Conservation (phyloP, 2,113 vertebrate genomes). For the Cynocephalus volans region DNA sequence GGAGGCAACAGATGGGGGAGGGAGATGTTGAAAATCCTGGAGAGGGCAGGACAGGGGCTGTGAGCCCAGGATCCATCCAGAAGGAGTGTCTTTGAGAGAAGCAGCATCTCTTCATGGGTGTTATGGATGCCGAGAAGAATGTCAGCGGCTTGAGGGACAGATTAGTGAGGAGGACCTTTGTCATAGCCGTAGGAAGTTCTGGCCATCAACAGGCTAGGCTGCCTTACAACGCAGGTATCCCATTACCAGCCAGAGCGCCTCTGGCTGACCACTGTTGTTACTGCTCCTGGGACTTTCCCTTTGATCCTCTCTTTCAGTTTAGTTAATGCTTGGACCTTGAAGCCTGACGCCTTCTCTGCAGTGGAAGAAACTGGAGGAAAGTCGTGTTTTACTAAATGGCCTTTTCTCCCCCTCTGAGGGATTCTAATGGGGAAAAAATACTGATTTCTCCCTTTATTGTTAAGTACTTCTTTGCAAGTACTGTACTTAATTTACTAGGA, state of each 20-base stretch:
- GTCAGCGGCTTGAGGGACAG: not conserved
- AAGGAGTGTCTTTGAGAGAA: not conserved
- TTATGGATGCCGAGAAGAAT: not conserved
- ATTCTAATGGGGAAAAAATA: not conserved
- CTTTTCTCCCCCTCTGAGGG: not conserved
- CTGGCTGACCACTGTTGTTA: not conserved
- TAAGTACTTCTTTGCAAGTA: not conserved
- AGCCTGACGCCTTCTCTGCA: not conserved
- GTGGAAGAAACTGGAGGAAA: not conserved
- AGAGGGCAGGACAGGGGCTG: not conserved
- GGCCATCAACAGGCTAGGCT: fast-evolving
- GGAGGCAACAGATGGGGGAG: not conserved
- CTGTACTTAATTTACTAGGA: not conserved
- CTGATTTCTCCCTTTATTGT: not conserved
- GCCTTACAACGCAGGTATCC: not conserved
- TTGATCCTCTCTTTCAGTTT: not conserved
- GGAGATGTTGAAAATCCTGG: not conserved
- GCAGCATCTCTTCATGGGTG: not conserved
- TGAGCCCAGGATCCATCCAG: not conserved
- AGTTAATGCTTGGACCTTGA: not conserved
- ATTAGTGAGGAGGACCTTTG: not conserved
- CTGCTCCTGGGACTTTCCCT: not conserved
- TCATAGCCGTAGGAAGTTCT: not conserved
- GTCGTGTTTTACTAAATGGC: not conserved
- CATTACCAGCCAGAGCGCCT: not conserved